Conservation (phyloP, 2,797 vertebrate genomes). For the Falco cherrug region DNA sequence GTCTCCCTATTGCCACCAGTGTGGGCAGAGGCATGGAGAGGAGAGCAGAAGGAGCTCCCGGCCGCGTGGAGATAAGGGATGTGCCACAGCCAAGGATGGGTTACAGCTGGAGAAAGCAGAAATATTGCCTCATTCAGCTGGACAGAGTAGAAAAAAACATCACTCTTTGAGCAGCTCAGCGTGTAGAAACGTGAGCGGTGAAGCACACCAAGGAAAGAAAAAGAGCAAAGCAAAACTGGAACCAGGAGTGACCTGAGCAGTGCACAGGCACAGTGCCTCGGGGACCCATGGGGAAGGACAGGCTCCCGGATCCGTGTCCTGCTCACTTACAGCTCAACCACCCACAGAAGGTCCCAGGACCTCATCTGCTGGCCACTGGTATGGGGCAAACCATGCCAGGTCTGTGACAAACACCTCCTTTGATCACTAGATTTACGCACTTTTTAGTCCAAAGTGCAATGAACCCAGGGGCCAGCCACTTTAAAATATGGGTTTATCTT, state of each 20-base stretch:
- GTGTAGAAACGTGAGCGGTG: fast-evolving
- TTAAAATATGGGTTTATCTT: not conserved
- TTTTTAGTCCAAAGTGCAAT: not conserved
- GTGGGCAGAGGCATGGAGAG: fast-evolving
- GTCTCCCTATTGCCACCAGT: not conserved
- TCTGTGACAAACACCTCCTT: not conserved
- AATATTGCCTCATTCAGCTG: not conserved
- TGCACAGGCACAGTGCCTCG: fast-evolving
- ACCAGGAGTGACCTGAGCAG: not conserved
- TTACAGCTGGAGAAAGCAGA: not conserved
- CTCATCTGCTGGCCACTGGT: fast-evolving
- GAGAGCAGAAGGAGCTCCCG: not conserved
- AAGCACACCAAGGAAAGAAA: not conserved
- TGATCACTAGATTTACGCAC: not conserved
- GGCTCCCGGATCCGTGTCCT: not conserved
- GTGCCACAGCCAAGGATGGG: not conserved
- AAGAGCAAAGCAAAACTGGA: not conserved
- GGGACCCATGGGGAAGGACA: not conserved
- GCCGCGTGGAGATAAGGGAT: not conserved
- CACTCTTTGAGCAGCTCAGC: fast-evolving
- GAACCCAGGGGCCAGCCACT: not conserved
- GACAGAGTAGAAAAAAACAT: not conserved
- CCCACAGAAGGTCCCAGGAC: not conserved
- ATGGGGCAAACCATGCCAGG: fast-evolving
- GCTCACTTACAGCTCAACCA: not conserved